phyloP scores from a whole-genome alignment of 2,888 invertebrate species.

The Xestobium rufovillosum region DNA sequence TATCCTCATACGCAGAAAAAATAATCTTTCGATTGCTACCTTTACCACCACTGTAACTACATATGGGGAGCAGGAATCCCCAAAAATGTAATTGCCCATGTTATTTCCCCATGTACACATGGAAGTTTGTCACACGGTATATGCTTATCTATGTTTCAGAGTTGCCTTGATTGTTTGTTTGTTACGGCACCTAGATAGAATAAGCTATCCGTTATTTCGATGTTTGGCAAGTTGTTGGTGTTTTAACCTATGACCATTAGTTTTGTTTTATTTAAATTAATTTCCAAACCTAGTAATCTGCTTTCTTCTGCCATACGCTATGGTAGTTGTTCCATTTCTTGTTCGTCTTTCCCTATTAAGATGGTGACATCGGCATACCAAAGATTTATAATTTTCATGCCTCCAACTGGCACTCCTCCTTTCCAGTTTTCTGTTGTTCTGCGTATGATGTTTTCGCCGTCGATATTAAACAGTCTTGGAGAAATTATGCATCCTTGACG shows the following conservation, averaged over 20 bases:
- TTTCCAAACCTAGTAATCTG: constrained; percentile 11
- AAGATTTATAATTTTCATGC: constrained; percentile 11
- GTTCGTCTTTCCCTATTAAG: too few species aligned
- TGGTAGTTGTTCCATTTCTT: constrained; percentile 7
- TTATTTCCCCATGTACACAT: too few species aligned
- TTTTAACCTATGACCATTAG: too few species aligned
- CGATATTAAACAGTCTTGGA: constrained; percentile 7
- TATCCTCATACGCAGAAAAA: too few species aligned
- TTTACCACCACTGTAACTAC: too few species aligned
- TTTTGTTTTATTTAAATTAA: constrained; percentile 7
- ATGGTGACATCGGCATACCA: constrained; percentile 12
- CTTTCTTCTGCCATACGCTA: constrained; percentile 11
- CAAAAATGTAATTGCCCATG: too few species aligned
- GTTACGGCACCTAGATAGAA: constrained; percentile 6
- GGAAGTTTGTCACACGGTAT: too few species aligned
- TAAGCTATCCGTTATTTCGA: constrained; percentile 3
- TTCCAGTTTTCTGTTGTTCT: constrained; percentile 9
- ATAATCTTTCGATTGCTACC: too few species aligned
- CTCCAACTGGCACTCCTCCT: constrained; percentile 9
- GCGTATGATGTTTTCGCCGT: constrained; percentile 13
- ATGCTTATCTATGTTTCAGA: too few species aligned
- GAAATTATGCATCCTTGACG: constrained; percentile 8
- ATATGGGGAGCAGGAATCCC: too few species aligned
- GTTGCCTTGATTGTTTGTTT: too few species aligned
- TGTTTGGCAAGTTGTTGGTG: neutral